Evolutionary conservation across 1,140 invertebrate genomes (phyloP), one percentile per base, ranked within the genome.

Genomic region (Diorhabda carinulata): DNA sequence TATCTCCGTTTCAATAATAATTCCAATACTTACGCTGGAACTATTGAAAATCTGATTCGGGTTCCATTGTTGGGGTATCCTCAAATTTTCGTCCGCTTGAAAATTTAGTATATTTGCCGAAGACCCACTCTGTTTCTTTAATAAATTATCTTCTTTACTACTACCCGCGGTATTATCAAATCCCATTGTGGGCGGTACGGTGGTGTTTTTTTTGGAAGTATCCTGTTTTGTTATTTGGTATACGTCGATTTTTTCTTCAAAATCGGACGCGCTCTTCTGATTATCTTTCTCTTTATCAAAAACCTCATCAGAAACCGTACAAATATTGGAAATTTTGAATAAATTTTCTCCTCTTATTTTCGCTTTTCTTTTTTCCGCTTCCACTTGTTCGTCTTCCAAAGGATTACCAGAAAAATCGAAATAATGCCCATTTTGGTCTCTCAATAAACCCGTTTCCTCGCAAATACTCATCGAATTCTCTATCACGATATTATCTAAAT

Each of bases 391-490:
- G 43, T 9, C 10, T 5, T 62, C 43, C 8, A 62, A 43, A 6
- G 61, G 41, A 9, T 62, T 43, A n/a, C 3, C 41, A 44, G 41
- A 8, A 3, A 43, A 41, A 62, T 62, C 43, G 7, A 62, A 62
- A 10, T 62, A 62, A 43, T 62, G 41, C 9, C 61, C 61, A 43
- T 44, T 43, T 62, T 62, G 42, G 6, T 62, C 43, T 10, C 44
- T 62, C 41, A 62, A 62, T 8, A 44, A 44, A 10, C 61, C 61
- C 9, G 61, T 62, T n/a, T 62, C 61, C 44, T 62, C 61, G 44
- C 61, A 62, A 43, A 62, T 62, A 10, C 5, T 44, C 10, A 62
- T 43, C 10, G 4, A 6, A 43, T 41, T 9, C 25, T 42, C 61
- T 41, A 4, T 10, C 9, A 25, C 7, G 8, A 60, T 4, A 42